These are phyloP conservation scores for Erebia aethiops DNA, from an alignment of 2,888 invertebrate species.

Conservation along the genomic window DNA sequence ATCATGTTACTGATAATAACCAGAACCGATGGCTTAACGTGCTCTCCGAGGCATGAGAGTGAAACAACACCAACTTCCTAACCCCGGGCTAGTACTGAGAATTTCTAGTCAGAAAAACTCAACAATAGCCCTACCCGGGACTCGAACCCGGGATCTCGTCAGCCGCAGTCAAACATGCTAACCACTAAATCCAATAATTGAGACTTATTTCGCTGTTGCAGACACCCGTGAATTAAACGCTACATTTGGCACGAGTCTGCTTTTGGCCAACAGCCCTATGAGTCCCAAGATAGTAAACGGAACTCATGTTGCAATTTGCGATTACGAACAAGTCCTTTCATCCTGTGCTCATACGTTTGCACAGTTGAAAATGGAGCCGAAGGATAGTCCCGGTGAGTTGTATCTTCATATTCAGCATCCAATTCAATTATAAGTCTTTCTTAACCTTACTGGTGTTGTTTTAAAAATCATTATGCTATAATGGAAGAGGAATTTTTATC, in stretches of 20 bases:
- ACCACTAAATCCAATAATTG: no score
- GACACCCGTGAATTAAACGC: constrained; percentile 93
- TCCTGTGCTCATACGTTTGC: constrained; percentile 89
- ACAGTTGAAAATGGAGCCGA: constrained; percentile 87
- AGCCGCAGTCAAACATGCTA: no score
- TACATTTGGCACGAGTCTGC: constrained; percentile 95
- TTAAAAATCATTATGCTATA: not conserved
- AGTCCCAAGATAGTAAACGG: constrained; percentile 98
- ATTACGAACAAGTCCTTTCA: constrained; percentile 88
- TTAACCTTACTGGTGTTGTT: no score
- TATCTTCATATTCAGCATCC: not conserved
- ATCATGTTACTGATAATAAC: no score
- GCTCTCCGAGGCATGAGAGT: no score
- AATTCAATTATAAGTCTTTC: not conserved
- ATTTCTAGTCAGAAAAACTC: no score
- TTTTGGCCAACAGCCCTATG: constrained; percentile 97
- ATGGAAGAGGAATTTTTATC: no score
- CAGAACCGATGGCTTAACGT: no score
- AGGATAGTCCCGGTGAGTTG: constrained; percentile 88
- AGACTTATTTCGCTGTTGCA: constrained; percentile 49
- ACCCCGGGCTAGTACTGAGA: no score
- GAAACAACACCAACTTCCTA: no score
- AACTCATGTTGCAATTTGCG: constrained; percentile 95
- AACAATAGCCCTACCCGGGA: no score
- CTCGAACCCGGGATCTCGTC: no score